Evolutionary conservation across 2,113 vertebrate species (phyloP), one percentile per base, ranked within the genome.

Genomic region (Alethe diademata): DNA sequence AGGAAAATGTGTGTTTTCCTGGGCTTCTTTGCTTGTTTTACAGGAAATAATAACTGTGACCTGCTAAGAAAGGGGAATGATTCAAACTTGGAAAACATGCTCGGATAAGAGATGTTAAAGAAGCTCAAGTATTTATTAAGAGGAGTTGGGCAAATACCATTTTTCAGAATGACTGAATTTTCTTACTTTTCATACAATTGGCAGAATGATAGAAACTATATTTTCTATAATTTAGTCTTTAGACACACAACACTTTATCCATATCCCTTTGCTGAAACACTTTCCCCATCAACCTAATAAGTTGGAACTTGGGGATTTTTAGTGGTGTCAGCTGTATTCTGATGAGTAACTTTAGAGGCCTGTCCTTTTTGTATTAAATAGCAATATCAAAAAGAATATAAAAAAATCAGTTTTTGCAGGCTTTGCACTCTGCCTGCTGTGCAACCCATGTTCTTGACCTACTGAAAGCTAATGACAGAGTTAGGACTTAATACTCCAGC

Each of bases 401-500:
- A 67, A 75, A 67, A 33, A 50, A 17, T 11, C 60, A 35, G 35
- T 28, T 92, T 94, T 78, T 88, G 61, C 36, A 93, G 54, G 33
- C 58, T 86, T 86, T 81, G 64, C 40, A 40, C 72, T 78, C 51
- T 72, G 71, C 42, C 64, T 66, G 60, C 80, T 1, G 5, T 48
- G 12, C 38, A 95, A 67, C 42, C 43, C 76, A 35, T 6, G 47
- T 45, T 91, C 90, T 70, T 78, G 90, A 93, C 86, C 93, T 90
- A 26, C 88, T 70, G 43, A 86, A 95, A 95, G 82, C 64, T 90
- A 93, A 96, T 81, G 75, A 81, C 54, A 71, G 53, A 87, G 60
- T 86, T 74, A 91, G 74, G 64, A 43, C 90, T 93, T 91, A 91
- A 79, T 71, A 93, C 88, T 76, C 61, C 72, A 97, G 91, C 94